Conservation (phyloP, 1,140 invertebrate species). For the Venturia canescens region DNA sequence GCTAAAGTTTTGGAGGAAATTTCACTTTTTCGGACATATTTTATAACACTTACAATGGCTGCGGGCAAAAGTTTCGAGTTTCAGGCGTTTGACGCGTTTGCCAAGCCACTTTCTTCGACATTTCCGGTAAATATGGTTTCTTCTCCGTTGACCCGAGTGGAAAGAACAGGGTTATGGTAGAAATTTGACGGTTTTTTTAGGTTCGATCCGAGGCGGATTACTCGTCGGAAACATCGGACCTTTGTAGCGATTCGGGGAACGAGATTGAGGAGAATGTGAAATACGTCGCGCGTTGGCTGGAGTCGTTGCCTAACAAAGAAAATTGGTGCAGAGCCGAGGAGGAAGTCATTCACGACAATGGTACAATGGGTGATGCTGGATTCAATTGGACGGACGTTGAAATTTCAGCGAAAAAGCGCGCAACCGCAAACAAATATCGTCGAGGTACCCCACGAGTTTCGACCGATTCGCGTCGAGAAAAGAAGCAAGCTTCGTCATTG, state of each 20-base stretch:
- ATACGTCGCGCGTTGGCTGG: constrained; percentile 51
- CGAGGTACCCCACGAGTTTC: background rate
- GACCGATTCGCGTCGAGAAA: background rate
- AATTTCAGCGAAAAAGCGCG: background rate
- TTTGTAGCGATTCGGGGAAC: constrained; percentile 54
- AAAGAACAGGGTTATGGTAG: too few species aligned
- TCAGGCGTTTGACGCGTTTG: background rate
- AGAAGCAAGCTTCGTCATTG: background rate
- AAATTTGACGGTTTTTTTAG: too few species aligned
- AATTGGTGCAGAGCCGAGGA: constrained; percentile 39
- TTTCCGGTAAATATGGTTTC: too few species aligned
- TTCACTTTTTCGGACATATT: background rate
- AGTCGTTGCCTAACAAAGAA: constrained; percentile 50
- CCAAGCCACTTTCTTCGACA: too few species aligned
- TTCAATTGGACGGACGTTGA: background rate
- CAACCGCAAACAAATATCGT: background rate
- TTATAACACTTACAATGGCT: background rate
- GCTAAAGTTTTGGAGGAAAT: background rate
- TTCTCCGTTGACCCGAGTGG: too few species aligned
- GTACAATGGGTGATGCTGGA: background rate
- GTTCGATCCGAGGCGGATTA: too few species aligned
- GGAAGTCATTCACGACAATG: background rate
- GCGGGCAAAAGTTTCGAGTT: background rate
- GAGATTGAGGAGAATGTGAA: constrained; percentile 48
- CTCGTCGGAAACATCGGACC: constrained; percentile 36